Conservation (phyloP, 2,113 vertebrate genomes). For the Opisthocomus hoazin region DNA sequence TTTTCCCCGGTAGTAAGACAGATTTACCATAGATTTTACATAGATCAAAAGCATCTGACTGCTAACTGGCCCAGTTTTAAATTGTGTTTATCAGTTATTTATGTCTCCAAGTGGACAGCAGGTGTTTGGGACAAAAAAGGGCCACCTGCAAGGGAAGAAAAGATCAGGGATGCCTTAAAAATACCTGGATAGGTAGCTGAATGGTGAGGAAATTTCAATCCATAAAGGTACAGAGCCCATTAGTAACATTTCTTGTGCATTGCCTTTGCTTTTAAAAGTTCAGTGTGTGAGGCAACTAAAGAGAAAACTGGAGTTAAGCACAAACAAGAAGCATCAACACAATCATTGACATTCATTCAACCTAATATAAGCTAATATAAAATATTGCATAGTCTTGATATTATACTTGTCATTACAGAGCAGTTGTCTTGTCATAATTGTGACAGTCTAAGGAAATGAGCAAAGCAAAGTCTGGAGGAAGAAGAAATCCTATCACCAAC, state of each 20-base stretch:
- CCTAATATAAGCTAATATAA: neutral
- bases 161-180: neutral
- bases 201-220: neutral
- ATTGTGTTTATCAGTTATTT: neutral
- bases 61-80: neutral
- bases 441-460: neutral
- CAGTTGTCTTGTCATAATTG: neutral
- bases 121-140: neutral
- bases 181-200: neutral
- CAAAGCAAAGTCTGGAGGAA: neutral
- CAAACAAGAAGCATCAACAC: neutral
- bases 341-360: neutral
- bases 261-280: neutral
- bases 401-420: neutral
- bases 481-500: neutral
- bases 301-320: neutral
- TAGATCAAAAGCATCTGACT: neutral
- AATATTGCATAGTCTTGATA: neutral
- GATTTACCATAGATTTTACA: neutral
- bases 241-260: neutral
- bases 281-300: neutral
- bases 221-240: neutral
- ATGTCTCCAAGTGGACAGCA: neutral
- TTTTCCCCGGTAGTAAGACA: neutral
- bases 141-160: neutral